Base-by-base conservation (phyloP, 2,888 invertebrate genomes). In the Crioceris asparagi region DNA sequence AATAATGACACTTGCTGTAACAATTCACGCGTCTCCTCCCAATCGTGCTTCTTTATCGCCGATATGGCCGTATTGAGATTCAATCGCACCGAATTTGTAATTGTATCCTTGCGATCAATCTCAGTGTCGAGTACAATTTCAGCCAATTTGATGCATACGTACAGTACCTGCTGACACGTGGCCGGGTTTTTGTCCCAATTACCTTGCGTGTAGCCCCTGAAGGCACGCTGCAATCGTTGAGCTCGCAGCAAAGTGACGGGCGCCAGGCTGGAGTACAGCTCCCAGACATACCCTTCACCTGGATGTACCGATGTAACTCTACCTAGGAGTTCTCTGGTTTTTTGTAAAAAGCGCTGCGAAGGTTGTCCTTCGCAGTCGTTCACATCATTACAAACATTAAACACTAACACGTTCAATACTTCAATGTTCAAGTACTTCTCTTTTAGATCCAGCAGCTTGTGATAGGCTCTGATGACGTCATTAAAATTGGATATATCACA, bases 401-500 rank as follows among this genome's bases (percentile, higher is more conserved):
- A 73, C 0, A 81, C 77, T 8, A 92, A 62, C 34, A 88, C 73
- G 16, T 70, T 65, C 11, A 93, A 65, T 15, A 92, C 77, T 62
- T 84, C 78, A 0, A 74, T 57, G 56, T 93, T 92, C 1, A 81
- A 66, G 58, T 82, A 87, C 55, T 82, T 81, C 35, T 75, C 76
- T 60, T 77, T 80, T n/a, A 96, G 64, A 57, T 96, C 93, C 19
- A 92, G 65, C 31, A 96, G 65, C 15, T 90, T 76, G 61, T 91
- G 83, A 56, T 85, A 85, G 1, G 91, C 82, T 41, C 79, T 75
- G 39, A 96, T 75, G 3, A 83, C 83, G 61, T 93, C 90, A 36
- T 81, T 77, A 60, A 88, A 86, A 57, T 87, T 79, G 0, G 81
- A 82, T 10, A 87, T 79, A 58, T 94, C 93, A 46, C 83, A 77